Evolutionary conservation across 23 tunicate genomes (phyloP).

Genomic region (Oikopleura vanhoeffeni): DNA sequence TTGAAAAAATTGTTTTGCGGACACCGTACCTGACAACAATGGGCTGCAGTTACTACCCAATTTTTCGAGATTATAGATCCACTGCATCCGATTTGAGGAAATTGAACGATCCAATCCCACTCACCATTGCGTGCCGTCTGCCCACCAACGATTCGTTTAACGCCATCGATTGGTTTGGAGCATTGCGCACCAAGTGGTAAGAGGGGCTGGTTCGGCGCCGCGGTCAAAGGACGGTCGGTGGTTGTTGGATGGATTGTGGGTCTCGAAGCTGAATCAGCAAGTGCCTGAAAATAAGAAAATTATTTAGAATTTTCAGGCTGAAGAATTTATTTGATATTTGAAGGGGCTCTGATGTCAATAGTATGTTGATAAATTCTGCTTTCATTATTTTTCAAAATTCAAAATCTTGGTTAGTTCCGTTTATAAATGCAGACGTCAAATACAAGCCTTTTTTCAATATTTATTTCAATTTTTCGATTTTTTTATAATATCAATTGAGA

Average conservation of each 20-base stretch:
- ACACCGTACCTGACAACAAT: not conserved
- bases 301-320: too few relatives aligned
- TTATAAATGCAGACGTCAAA: too few relatives aligned
- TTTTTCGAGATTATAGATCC: not conserved
- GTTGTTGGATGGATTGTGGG: not conserved
- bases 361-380: too few relatives aligned
- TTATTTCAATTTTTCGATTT: too few relatives aligned
- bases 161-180: constrained; percentile 1
- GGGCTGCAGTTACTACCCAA: constrained; percentile 5
- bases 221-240: not conserved
- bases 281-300: too few relatives aligned
- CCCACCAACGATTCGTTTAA: not conserved
- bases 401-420: too few relatives aligned
- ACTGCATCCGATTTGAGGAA: not conserved
- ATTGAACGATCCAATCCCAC: constrained; percentile 12
- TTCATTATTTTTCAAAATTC: too few relatives aligned
- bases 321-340: too few relatives aligned
- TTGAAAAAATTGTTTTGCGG: too few relatives aligned
- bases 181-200: not conserved
- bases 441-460: too few relatives aligned
- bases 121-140: not conserved
- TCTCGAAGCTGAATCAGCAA: not conserved
- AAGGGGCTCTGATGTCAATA: too few relatives aligned
- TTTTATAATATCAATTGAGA: too few relatives aligned
- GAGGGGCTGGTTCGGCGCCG: not conserved